Percentiles rank a stretch among this genome's conserved stretches.
Evolutionary conservation across 2,888 invertebrate species (phyloP).

Genomic region (Drosophila paramelanica): DNA sequence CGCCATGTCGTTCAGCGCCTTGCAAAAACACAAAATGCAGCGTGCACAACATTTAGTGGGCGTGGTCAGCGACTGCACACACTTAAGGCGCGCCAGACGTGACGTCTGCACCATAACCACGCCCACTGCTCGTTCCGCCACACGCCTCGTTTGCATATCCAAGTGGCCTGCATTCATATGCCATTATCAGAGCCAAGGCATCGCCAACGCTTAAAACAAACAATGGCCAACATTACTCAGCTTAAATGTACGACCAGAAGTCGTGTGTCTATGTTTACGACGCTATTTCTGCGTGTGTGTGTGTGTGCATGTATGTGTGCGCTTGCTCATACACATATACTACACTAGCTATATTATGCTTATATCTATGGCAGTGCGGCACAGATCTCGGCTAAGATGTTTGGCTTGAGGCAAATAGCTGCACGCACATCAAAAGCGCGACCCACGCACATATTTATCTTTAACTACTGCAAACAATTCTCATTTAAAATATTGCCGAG

Average conservation of each 20-base stretch:
- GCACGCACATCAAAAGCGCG: slow-evolving; percentile 47
- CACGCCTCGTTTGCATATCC: slow-evolving; percentile 70
- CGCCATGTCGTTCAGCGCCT: slow-evolving; percentile 67
- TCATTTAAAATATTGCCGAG: slow-evolving; percentile 36
- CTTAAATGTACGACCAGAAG: slow-evolving; percentile 59
- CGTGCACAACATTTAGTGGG: slow-evolving; percentile 66
- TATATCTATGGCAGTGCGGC: slow-evolving; percentile 61
- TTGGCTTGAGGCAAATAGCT: slow-evolving; percentile 66
- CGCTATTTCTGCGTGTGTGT: slow-evolving; percentile 15
- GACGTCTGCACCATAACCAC: slow-evolving; percentile 47
- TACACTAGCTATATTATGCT: slow-evolving; percentile 13
- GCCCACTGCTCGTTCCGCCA: slow-evolving; percentile 46
- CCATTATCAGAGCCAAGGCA: slow-evolving; percentile 74
- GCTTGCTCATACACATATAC: slow-evolving; percentile 9
- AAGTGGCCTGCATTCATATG: slow-evolving; percentile 76
- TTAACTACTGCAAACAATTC: slow-evolving; percentile 46
- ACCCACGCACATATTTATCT: slow-evolving; percentile 40
- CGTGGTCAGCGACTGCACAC: slow-evolving; percentile 55
- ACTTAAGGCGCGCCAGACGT: slow-evolving; percentile 53
- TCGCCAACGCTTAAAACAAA: slow-evolving; percentile 75
- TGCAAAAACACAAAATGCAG: slow-evolving; percentile 66
- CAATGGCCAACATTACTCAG: slow-evolving; percentile 72
- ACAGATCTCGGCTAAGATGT: slow-evolving; percentile 70
- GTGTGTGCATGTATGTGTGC: slow-evolving; percentile 11
- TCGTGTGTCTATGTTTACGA: slow-evolving; percentile 44